phyloP scores from a whole-genome alignment of 2,888 invertebrate species.

The Drosophila mimica region DNA sequence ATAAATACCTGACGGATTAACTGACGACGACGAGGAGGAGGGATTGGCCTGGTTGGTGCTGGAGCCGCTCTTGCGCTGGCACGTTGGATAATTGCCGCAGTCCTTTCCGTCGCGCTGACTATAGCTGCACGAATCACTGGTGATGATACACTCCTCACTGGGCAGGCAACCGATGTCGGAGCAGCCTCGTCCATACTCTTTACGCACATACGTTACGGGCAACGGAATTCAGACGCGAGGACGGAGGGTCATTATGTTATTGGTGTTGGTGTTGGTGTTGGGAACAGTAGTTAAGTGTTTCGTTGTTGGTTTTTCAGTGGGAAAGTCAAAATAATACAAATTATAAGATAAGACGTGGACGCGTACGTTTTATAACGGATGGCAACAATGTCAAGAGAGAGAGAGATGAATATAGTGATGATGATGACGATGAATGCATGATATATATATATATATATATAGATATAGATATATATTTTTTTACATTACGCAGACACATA shows the following conservation, averaged over 20 bases:
- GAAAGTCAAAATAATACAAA: conserved; percentile 33
- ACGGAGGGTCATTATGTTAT: not conserved
- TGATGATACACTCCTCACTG: conserved; percentile 89
- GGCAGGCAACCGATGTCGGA: conserved; percentile 91
- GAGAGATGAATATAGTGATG: conserved; percentile 21
- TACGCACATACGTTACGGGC: conserved; percentile 1
- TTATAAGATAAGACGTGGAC: conserved; percentile 32
- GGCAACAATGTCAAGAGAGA: conserved; percentile 14
- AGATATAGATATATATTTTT: too few species aligned
- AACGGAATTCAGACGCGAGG: not conserved
- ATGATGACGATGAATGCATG: conserved; percentile 26
- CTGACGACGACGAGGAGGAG: conserved; percentile 76
- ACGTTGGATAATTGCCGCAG: conserved; percentile 90
- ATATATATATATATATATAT: not conserved
- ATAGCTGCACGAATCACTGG: conserved; percentile 89
- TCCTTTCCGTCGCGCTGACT: conserved; percentile 86
- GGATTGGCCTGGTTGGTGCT: conserved; percentile 61
- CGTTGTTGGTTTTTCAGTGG: conserved; percentile 10
- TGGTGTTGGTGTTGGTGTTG: conserved; percentile 22
- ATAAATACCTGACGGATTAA: conserved; percentile 85
- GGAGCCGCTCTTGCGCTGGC: conserved; percentile 86
- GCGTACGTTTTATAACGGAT: conserved; percentile 19
- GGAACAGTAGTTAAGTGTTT: conserved; percentile 31
- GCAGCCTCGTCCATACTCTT: conserved; percentile 92
- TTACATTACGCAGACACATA: conserved; percentile 22